A percentile compares a stretch with the other conserved stretches of the same genome.
phyloP scores from a whole-genome alignment of 2,797 vertebrate species.

The Cichlasoma orientale region DNA sequence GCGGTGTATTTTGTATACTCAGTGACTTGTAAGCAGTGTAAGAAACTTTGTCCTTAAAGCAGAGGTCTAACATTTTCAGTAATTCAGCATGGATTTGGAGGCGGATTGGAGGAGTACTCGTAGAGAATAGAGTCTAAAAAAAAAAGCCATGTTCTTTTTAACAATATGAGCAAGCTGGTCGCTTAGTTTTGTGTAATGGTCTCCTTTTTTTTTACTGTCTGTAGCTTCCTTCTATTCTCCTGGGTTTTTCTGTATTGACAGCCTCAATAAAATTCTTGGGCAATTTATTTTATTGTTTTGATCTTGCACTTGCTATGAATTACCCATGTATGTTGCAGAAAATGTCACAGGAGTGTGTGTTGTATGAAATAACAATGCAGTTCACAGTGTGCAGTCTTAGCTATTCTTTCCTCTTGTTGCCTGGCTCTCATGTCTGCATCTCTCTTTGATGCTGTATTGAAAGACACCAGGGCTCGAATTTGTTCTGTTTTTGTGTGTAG shows the following conservation, averaged over 20 bases:
- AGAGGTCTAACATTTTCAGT: slow-evolving; percentile 9
- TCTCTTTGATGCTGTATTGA: slow-evolving; percentile 66
- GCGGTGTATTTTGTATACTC: not conserved
- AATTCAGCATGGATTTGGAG: slow-evolving; percentile 14
- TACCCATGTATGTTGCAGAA: slow-evolving; percentile 61
- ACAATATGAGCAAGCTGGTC: slow-evolving; percentile 53
- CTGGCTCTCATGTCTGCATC: slow-evolving; percentile 43
- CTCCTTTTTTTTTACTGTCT: not conserved
- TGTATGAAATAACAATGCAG: slow-evolving; percentile 65
- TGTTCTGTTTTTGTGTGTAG: slow-evolving; percentile 59
- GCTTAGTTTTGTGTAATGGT: slow-evolving; percentile 41
- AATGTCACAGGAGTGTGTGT: slow-evolving; percentile 56
- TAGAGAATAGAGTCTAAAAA: slow-evolving; percentile 38
- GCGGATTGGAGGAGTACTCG: not conserved
- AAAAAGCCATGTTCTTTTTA: slow-evolving; percentile 43
- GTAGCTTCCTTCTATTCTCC: slow-evolving; percentile 31
- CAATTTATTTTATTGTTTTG: slow-evolving; percentile 70
- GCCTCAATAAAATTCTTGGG: slow-evolving; percentile 40
- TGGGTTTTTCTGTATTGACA: slow-evolving; percentile 47
- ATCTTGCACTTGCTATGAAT: slow-evolving; percentile 65
- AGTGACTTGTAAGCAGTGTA: not conserved
- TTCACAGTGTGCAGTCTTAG: slow-evolving; percentile 47
- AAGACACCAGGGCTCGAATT: slow-evolving; percentile 57
- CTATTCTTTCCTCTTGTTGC: slow-evolving; percentile 36
- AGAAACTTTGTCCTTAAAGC: not conserved